Conservation (phyloP, 2,888 invertebrate species). For the Cheilosia scutellata region DNA sequence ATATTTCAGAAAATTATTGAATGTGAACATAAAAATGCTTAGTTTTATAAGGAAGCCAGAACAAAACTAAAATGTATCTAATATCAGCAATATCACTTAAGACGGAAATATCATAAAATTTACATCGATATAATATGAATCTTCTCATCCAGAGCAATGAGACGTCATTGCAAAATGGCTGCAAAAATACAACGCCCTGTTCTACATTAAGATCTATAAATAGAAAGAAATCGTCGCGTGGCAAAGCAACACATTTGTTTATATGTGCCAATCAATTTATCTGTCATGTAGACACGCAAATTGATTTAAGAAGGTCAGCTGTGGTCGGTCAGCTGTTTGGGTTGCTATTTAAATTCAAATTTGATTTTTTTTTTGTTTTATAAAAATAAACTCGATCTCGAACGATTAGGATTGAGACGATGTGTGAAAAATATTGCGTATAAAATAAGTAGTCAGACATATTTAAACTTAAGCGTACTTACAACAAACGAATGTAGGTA, state of each 20-base stretch:
- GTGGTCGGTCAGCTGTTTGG: constrained; percentile 12
- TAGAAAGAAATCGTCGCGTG: constrained; percentile 38
- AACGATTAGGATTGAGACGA: background rate
- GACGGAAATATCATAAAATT: too few relatives aligned
- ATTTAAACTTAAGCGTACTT: too few relatives aligned
- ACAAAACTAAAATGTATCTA: too few relatives aligned
- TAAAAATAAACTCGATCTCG: constrained; percentile 18
- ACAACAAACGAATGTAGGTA: too few relatives aligned
- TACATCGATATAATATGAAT: too few relatives aligned
- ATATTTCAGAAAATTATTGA: too few relatives aligned
- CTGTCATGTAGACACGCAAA: constrained; percentile 30
- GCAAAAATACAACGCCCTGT: constrained; percentile 40
- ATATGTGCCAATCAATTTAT: constrained; percentile 41
- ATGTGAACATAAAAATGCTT: too few relatives aligned
- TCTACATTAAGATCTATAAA: constrained; percentile 38
- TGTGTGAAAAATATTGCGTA: background rate
- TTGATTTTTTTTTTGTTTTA: constrained; percentile 14
- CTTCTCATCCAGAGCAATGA: background rate
- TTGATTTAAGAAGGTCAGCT: constrained; percentile 52
- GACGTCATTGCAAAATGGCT: constrained; percentile 10
- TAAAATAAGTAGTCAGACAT: too few relatives aligned
- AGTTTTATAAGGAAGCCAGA: too few relatives aligned
- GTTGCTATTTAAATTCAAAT: background rate
- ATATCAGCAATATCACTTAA: too few relatives aligned
- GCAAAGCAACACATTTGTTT: constrained; percentile 30